Evolutionary conservation across 2,113 vertebrate genomes (phyloP), one percentile per base, ranked within the genome.

Genomic region (Clarias gariepinus): DNA sequence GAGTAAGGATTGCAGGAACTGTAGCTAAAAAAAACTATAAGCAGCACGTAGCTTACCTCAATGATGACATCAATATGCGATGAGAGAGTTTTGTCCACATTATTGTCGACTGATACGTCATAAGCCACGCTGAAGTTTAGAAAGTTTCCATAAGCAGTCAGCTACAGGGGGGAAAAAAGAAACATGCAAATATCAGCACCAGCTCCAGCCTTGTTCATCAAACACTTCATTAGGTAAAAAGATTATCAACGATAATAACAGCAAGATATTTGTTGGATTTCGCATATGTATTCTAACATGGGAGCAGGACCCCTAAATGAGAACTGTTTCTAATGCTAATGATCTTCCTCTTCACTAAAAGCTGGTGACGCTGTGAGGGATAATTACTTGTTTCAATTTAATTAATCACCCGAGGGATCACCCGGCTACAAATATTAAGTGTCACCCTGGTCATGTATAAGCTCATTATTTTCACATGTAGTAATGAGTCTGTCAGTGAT

Each of bases 41-140:
- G 52, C n/a, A n/a, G 36, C 21, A 28, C 4, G n/a, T 33, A 53
- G 8, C 9, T 88, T 90, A 97, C 96, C 96, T 96, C 95, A 82
- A 97, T 94, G 73, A 97, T 94, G 76, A 96, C 86, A 2, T 96
- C 96, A 15, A 94, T 92, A 4, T 93, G 89, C 60, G 93, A 94
- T n/a, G 93, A 57, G 80, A 96, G 93, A 55, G 94, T 92, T 53
- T 92, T 88, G n/a, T 95, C 95, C 88, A 90, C 71, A 0, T 90
- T 94, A 0, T 89, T 94, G 47, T 96, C 96, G 91, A 93, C 90
- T 0, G 96, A 95, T 73, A 96, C 90, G 74, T 96, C 94, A 0
- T 96, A 97, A 19, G 95, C 96, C 10, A 96, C 94, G 0, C 93
- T 95, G 88, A 96, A 97, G 73, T 94, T 96, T 89, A 97, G 90